Base-by-base conservation (phyloP, 2,797 vertebrate species). In the Nannoperca australis region DNA sequence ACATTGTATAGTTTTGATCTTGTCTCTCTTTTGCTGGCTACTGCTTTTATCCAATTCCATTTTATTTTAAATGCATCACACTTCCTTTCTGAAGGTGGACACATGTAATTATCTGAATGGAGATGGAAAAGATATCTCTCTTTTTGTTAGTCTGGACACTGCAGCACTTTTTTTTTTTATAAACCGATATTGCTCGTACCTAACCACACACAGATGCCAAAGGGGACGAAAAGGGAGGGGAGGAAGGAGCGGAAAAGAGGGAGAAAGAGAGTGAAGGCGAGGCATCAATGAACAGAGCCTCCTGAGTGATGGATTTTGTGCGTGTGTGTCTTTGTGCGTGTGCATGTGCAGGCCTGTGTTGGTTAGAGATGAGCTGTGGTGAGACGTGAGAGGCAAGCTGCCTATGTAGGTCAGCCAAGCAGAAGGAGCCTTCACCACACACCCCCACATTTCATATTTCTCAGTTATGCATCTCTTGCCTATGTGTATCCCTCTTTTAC, bases 321-420 rank as follows among this genome's bases (percentile, higher is more conserved):
- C 54, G 72, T 61, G 44, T 67, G 64, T 78, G 71, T 34, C 1
- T 34, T 4, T 34, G 62, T 47, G 45, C 15, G 53, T 75, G 79
- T 69, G 79, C 78, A 70, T 73, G 70, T 85, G 92, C 79, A 83
- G 81, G 81, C 91, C 88, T 86, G 91, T 89, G 92, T 92, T 94
- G 91, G 93, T 93, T 90, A 88, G 90, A 93, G 92, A 94, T 92
- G 93, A 93, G 92, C 93, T 73, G 81, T 85, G 91, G 90, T 88
- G 89, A 93, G 92, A 95, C 76, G 93, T 94, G 93, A 95, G 92
- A 95, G 90, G 91, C 92, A 95, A 95, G 94, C 95, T 94, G 93
- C 89, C 93, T 95, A 95, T 96, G 91, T 96, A 96, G 95, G 95
- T 96, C 95, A 96, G 94, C 94, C 94, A 95, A 93, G 94, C 94